A percentile compares a stretch with the other conserved stretches of the same genome.
These are phyloP conservation scores for Lithobates pipiens DNA, from an alignment of 2,797 vertebrate species.

Conservation along the genomic window DNA sequence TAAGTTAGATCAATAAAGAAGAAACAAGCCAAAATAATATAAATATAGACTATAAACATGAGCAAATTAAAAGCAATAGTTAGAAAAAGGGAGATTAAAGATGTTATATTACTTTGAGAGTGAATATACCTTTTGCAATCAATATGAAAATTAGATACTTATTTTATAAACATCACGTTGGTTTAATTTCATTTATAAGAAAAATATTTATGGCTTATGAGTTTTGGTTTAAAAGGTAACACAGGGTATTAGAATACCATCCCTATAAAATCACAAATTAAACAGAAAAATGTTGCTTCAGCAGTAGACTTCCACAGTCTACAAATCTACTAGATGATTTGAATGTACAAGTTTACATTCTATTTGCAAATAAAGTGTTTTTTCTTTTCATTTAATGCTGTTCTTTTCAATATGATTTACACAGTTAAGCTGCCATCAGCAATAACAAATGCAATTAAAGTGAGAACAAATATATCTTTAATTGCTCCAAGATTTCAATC, in stretches of 20 bases:
- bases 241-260: neutral
- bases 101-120: too few relatives aligned
- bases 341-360: neutral
- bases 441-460: slow-evolving; percentile 24
- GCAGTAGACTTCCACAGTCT: neutral
- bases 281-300: neutral
- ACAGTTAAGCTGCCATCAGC: slow-evolving; percentile 10
- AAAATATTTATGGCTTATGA: neutral
- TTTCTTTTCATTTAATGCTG: neutral
- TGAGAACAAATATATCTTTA: slow-evolving; percentile 3
- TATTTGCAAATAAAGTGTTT: neutral
- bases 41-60: neutral
- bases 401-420: slow-evolving; percentile 15
- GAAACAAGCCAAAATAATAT: neutral
- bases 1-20: neutral
- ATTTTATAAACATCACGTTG: neutral
- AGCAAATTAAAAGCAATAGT: too few relatives aligned
- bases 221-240: neutral
- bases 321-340: neutral
- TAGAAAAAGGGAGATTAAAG: too few relatives aligned
- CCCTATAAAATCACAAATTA: too few relatives aligned
- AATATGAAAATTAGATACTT: neutral
- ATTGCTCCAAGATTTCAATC: slow-evolving; percentile 16
- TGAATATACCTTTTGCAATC: neutral
- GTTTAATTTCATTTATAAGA: neutral